phyloP scores from a whole-genome alignment of 2,113 vertebrate species.

The Dromas ardeola region DNA sequence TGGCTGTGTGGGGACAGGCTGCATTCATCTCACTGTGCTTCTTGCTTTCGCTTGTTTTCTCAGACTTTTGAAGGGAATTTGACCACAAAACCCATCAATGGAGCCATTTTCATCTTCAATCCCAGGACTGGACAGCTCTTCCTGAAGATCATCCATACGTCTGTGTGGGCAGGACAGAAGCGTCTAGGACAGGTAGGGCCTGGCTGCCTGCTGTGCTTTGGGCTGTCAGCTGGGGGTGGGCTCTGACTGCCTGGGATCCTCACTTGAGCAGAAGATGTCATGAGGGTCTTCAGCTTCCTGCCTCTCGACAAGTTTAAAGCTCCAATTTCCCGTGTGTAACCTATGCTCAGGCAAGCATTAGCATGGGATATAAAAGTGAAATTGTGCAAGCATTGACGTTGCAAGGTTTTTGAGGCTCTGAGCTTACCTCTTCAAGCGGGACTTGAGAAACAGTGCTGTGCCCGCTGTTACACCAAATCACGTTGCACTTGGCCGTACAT shows the following conservation, averaged over 20 bases:
- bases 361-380: background rate
- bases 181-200: slow-evolving; percentile 92
- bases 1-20: background rate
- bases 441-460: background rate
- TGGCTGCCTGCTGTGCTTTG: background rate
- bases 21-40: background rate
- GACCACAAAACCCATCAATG: slow-evolving; percentile 99
- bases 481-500: background rate
- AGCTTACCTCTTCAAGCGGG: background rate
- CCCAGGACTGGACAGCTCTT: slow-evolving; percentile 98
- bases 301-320: background rate
- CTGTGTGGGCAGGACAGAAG: slow-evolving; percentile 99
- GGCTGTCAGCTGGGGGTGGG: background rate
- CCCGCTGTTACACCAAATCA: background rate
- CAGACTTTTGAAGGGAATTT: slow-evolving; percentile 99
- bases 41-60: background rate
- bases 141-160: slow-evolving; percentile 99
- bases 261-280: background rate
- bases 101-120: slow-evolving; percentile 99
- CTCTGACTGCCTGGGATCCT: background rate
- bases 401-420: background rate
- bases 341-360: background rate
- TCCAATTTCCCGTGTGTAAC: background rate
- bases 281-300: background rate
- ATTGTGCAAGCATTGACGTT: background rate